Conservation (phyloP, 2,113 vertebrate species). For the Malurus elegans region DNA sequence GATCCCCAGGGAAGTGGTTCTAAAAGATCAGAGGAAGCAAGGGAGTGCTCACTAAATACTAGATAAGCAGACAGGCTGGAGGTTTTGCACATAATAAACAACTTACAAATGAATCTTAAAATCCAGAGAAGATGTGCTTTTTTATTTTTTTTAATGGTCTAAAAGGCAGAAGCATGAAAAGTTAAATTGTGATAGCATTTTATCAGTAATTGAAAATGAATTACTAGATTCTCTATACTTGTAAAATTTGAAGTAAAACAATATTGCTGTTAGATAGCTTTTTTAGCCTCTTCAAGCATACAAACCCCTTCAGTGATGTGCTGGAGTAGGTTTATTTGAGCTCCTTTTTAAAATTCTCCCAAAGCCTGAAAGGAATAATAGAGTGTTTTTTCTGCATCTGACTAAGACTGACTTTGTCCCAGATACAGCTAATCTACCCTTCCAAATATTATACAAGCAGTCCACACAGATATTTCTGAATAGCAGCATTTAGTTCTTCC, state of each 20-base stretch:
- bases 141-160: background rate
- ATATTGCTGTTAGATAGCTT: background rate
- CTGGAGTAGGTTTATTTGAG: background rate
- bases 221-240: background rate
- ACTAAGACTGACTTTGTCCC: background rate
- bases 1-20: background rate
- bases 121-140: background rate
- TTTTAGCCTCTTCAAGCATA: background rate
- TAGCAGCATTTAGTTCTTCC: background rate
- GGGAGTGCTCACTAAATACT: background rate
- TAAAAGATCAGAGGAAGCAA: background rate
- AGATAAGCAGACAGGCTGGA: background rate
- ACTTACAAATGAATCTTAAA: background rate
- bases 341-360: conserved; percentile 1
- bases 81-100: background rate
- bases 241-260: background rate
- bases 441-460: background rate
- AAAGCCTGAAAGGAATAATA: background rate
- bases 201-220: background rate
- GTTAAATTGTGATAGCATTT: background rate
- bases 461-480: background rate
- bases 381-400: background rate
- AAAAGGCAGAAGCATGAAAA: background rate
- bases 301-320: background rate
- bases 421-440: background rate